phyloP scores from a whole-genome alignment of 1,140 invertebrate species.

The Drosophila kikkawai region DNA sequence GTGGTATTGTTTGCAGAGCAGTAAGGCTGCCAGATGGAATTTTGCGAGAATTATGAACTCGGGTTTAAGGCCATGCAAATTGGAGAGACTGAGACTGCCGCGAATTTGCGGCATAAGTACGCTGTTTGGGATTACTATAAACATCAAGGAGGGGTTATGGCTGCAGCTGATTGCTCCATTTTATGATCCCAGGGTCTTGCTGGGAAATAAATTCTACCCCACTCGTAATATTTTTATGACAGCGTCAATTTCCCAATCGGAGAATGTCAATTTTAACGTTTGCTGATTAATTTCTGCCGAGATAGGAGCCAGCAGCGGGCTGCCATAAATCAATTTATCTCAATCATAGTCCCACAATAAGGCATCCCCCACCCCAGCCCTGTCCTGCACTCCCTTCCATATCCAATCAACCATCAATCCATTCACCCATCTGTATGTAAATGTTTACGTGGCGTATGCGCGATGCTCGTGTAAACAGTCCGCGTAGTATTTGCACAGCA shows the following conservation, averaged over 20 bases:
- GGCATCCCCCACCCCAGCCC: background rate
- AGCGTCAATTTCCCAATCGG: constrained; percentile 77
- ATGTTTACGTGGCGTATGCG: constrained; percentile 75
- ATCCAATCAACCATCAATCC: constrained; percentile 50
- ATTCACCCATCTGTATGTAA: constrained; percentile 51
- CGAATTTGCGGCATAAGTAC: constrained; percentile 19
- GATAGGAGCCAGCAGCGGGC: constrained; percentile 56
- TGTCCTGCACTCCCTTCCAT: constrained; percentile 1
- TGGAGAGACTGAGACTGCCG: background rate
- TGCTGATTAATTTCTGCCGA: constrained; percentile 76
- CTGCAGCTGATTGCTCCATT: constrained; percentile 31
- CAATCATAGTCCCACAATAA: constrained; percentile 70
- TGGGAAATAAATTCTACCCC: constrained; percentile 7
- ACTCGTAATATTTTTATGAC: constrained; percentile 74
- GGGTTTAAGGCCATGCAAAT: constrained; percentile 28
- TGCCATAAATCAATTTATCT: constrained; percentile 80
- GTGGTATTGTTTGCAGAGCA: constrained; percentile 15
- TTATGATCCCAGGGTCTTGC: constrained; percentile 6
- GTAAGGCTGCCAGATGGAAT: constrained; percentile 11
- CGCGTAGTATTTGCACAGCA: constrained; percentile 58
- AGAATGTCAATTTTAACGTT: constrained; percentile 72
- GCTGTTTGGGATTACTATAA: constrained; percentile 41
- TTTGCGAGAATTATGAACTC: constrained; percentile 15
- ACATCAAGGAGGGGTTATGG: constrained; percentile 15
- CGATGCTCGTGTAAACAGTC: constrained; percentile 67